Conservation (phyloP, 2,113 vertebrate genomes). For the Misgurnus anguillicaudatus region DNA sequence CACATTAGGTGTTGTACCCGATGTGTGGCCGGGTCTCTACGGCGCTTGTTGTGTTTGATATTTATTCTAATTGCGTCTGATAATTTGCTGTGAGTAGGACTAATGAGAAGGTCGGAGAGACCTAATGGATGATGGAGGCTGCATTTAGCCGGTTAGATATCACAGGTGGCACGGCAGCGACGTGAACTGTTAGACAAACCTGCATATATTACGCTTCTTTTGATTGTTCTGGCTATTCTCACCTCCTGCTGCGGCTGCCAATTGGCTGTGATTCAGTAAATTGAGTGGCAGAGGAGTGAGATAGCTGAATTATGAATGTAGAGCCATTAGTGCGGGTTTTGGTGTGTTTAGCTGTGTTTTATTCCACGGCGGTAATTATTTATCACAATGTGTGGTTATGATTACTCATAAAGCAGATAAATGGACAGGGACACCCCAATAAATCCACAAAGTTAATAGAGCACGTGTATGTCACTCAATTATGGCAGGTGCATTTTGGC, state of each 20-base stretch:
- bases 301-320: constrained; percentile 53
- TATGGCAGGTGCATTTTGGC: constrained; percentile 32
- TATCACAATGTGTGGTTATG: constrained; percentile 53
- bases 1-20: constrained; percentile 37
- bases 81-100: constrained; percentile 78
- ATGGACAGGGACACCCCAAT: constrained; percentile 39
- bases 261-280: constrained; percentile 56
- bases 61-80: constrained; percentile 77
- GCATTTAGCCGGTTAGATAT: constrained; percentile 76
- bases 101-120: constrained; percentile 77
- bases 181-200: constrained; percentile 58
- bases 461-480: constrained; percentile 29
- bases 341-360: constrained; percentile 43
- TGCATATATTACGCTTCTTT: constrained; percentile 50
- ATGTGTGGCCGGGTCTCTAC: constrained; percentile 67
- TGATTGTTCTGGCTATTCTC: constrained; percentile 46
- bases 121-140: constrained; percentile 80
- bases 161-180: constrained; percentile 62
- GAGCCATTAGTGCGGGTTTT: constrained; percentile 57
- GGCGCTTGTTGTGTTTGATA: constrained; percentile 71
- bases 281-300: constrained; percentile 46
- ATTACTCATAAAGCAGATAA: constrained; percentile 50
- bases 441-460: constrained; percentile 52
- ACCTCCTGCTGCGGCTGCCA: constrained; percentile 36
- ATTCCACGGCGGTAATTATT: constrained; percentile 57